Evolutionary conservation across 2,797 vertebrate genomes (phyloP).

Genomic region (Amniataba percoides): DNA sequence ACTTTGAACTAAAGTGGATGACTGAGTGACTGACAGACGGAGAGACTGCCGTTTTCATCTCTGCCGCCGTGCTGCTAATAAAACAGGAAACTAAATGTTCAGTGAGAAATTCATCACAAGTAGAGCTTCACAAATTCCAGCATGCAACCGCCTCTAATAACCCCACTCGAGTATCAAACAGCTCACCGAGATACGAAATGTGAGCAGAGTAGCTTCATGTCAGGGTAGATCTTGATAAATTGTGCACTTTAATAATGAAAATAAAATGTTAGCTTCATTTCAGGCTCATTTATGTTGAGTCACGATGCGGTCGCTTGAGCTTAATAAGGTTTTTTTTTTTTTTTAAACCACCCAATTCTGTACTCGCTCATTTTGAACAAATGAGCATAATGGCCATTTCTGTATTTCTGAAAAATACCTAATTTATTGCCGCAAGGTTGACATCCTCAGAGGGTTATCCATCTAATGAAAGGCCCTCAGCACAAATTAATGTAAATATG

Average conservation of each 20-base stretch:
- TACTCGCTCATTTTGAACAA: conserved; percentile 30
- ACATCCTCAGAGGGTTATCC: conserved; percentile 41
- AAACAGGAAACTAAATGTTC: background rate
- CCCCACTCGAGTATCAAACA: background rate
- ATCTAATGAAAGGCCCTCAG: conserved; percentile 55
- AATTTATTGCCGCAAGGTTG: conserved; percentile 40
- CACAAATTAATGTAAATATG: conserved; percentile 48
- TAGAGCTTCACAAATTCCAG: background rate
- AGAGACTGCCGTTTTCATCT: background rate
- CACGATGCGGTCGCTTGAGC: conserved; percentile 10
- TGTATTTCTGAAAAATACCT: conserved; percentile 39
- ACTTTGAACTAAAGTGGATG: background rate
- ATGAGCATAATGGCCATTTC: conserved; percentile 32
- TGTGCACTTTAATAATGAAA: background rate
- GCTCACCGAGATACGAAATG: conserved; percentile 31
- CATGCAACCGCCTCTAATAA: background rate
- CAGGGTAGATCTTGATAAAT: conserved; percentile 35
- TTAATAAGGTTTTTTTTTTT: background rate
- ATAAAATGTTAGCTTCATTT: conserved; percentile 26
- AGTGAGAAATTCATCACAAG: background rate
- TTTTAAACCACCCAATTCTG: conserved; percentile 10
- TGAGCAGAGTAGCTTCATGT: conserved; percentile 10
- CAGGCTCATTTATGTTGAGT: conserved; percentile 29
- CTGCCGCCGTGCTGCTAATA: background rate
- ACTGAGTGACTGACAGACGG: background rate